Evolutionary conservation across 92 coral and sea anemone species (phyloP).

Genomic region (Muricea muricata): DNA sequence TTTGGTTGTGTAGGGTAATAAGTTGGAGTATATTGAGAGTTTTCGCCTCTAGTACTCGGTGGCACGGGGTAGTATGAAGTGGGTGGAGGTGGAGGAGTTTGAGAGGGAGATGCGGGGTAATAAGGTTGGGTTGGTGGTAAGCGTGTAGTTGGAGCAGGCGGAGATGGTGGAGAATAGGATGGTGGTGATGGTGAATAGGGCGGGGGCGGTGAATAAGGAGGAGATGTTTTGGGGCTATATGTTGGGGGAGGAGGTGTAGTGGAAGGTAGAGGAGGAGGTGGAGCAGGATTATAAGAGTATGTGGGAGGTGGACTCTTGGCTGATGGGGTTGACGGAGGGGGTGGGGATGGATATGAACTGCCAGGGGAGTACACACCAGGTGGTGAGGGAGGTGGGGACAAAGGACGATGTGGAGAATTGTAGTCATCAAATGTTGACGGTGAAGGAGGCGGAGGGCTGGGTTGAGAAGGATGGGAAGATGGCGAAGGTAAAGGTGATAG

Average conservation of each 20-base stretch:
- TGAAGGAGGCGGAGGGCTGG: not conserved
- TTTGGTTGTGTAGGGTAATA: not conserved
- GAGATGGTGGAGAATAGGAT: constrained; percentile 5
- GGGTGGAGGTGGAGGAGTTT: not conserved
- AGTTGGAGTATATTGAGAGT: no score
- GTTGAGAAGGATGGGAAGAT: not conserved
- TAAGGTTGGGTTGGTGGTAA: not conserved
- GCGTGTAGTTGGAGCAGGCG: constrained; percentile 13
- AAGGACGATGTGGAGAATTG: constrained; percentile 5
- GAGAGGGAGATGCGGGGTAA: constrained; percentile 10
- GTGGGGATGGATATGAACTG: constrained; percentile 1
- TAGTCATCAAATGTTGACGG: not conserved
- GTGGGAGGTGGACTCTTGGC: not conserved
- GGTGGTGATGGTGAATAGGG: no score
- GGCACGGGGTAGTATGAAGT: no score
- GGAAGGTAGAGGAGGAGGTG: not conserved
- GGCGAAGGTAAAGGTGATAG: not conserved
- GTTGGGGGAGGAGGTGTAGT: not conserved
- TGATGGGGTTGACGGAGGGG: constrained; percentile 13
- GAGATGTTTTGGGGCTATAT: not conserved
- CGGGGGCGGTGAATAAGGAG: no score
- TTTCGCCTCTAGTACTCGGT: no score
- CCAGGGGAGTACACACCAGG: not conserved
- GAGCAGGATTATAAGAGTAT: not conserved
- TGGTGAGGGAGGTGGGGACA: constrained; percentile 10